These are phyloP conservation scores for Hypotaenidia philippensis DNA, from an alignment of 2,797 vertebrate species.

Conservation along the genomic window DNA sequence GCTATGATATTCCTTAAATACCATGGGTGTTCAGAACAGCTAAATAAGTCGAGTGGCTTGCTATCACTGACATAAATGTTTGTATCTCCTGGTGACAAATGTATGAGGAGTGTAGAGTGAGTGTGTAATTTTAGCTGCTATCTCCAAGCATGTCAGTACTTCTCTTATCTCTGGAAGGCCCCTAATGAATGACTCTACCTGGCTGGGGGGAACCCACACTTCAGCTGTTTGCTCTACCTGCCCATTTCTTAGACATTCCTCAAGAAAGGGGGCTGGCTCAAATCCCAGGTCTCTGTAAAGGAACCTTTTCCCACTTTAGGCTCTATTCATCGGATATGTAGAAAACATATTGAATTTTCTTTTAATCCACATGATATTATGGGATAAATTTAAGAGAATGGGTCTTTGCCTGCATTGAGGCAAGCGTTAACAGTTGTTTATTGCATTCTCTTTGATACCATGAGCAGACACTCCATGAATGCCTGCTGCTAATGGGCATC, in stretches of 20 bases:
- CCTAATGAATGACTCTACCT: slow-evolving; percentile 15
- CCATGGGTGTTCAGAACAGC: slow-evolving; percentile 15
- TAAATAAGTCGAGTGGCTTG: slow-evolving; percentile 66
- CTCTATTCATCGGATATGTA: neutral
- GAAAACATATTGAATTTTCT: neutral
- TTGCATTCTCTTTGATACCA: neutral
- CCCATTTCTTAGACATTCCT: neutral
- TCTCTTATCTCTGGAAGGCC: slow-evolving; percentile 56
- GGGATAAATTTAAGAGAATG: neutral
- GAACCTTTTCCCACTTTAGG: neutral
- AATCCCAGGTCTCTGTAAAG: neutral
- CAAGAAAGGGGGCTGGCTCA: neutral
- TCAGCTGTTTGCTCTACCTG: slow-evolving; percentile 29
- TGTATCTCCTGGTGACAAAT: slow-evolving; percentile 64
- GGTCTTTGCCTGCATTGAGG: neutral
- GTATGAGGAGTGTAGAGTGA: slow-evolving; percentile 27
- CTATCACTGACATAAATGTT: slow-evolving; percentile 73
- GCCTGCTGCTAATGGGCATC: neutral
- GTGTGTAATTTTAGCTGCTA: slow-evolving; percentile 61
- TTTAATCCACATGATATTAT: neutral
- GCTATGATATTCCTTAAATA: slow-evolving; percentile 48
- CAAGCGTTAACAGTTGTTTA: neutral
- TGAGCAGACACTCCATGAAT: neutral
- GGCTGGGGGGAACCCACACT: neutral
- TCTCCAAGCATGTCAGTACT: slow-evolving; percentile 1